Conservation (phyloP, 2,797 vertebrate species). For the Danio aesculapii region DNA sequence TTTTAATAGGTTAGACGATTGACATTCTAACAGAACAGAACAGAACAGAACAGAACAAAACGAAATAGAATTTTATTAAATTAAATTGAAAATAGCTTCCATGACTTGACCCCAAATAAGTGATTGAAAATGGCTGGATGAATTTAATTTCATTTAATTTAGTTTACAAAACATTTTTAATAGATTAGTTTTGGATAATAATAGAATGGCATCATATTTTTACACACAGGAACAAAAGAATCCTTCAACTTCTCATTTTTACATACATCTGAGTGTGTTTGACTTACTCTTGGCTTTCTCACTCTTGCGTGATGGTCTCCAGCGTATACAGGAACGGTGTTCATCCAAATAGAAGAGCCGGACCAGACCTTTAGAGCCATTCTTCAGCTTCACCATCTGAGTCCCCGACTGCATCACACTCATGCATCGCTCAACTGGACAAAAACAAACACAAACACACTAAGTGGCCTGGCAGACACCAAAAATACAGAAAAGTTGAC, state of each 20-base stretch:
- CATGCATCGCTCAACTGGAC: conserved; percentile 98
- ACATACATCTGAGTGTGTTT: not conserved
- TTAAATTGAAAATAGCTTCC: too few relatives aligned
- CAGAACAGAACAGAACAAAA: too few relatives aligned
- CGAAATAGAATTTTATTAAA: too few relatives aligned
- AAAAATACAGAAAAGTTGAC: conserved; percentile 7
- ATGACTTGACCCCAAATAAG: too few relatives aligned
- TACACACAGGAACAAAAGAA: not conserved
- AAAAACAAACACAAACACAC: conserved; percentile 31
- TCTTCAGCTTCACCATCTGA: conserved; percentile 99
- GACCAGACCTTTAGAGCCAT: conserved; percentile 92
- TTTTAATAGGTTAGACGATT: too few relatives aligned
- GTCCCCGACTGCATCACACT: conserved; percentile 98
- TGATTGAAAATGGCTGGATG: too few relatives aligned
- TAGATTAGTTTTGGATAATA: too few relatives aligned
- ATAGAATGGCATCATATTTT: not conserved
- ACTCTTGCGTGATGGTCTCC: conserved; percentile 96
- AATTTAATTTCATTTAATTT: too few relatives aligned
- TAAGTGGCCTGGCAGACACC: conserved; percentile 14
- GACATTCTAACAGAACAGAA: too few relatives aligned
- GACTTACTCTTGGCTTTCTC: conserved; percentile 98
- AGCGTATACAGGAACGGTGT: conserved; percentile 94
- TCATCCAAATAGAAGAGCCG: conserved; percentile 99
- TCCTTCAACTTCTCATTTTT: not conserved
- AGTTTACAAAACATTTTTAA: too few relatives aligned